Percentiles rank a stretch among this genome's conserved stretches.
Evolutionary conservation across 2,113 vertebrate species (phyloP).

Genomic region (Telmatochromis sp.): DNA sequence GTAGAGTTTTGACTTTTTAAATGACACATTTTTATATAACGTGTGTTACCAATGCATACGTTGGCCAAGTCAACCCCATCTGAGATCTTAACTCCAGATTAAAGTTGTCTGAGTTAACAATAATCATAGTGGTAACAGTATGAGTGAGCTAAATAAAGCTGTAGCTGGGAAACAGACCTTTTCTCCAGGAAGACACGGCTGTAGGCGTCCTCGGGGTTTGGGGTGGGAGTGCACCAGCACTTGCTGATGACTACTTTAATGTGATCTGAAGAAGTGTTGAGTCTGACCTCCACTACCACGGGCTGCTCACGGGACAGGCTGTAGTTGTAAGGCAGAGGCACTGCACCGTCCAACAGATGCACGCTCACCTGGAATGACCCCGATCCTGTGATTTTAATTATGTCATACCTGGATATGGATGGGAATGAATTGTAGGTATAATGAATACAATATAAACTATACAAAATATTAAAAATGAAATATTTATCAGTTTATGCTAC

Average conservation of each 20-base stretch:
- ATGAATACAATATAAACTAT: background rate
- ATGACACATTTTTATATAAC: background rate
- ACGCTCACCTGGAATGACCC: conserved; percentile 78
- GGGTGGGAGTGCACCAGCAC: conserved; percentile 85
- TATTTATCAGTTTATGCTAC: background rate
- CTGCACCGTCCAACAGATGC: conserved; percentile 75
- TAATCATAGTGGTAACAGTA: background rate
- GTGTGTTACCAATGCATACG: fast-evolving
- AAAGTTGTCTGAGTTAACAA: background rate
- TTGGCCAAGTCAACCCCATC: background rate
- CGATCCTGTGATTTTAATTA: conserved; percentile 69
- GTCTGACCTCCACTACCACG: conserved; percentile 77
- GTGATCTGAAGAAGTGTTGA: conserved; percentile 68
- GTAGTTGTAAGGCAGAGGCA: conserved; percentile 74
- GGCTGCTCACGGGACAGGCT: conserved; percentile 74
- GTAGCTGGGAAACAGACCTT: conserved; percentile 63
- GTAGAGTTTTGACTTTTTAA: background rate
- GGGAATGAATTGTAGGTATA: background rate
- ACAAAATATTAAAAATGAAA: background rate
- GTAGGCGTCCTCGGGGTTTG: conserved; percentile 44
- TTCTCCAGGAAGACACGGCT: conserved; percentile 75
- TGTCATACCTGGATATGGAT: conserved; percentile 63
- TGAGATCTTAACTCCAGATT: background rate
- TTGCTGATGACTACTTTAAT: conserved; percentile 80
- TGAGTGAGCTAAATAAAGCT: fast-evolving